Percentiles rank a stretch among this genome's conserved stretches.
phyloP scores from a whole-genome alignment of 2,797 vertebrate species.

The Catamblyrhynchus diadema region DNA sequence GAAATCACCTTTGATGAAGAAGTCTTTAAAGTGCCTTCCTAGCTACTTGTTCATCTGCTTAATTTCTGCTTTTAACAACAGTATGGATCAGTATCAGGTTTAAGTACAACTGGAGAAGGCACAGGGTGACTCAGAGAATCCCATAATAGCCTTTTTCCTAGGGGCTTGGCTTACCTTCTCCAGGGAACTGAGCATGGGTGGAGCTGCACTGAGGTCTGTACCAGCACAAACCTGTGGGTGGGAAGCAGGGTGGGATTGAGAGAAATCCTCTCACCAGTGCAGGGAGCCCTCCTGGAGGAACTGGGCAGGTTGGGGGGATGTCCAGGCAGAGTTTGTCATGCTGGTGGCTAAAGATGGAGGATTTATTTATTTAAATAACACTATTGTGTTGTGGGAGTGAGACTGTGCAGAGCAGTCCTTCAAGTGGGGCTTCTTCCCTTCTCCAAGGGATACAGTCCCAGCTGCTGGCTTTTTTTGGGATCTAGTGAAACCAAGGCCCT shows the following conservation, averaged over 20 bases:
- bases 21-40: background rate
- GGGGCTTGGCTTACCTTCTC: background rate
- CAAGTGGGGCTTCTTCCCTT: background rate
- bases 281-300: background rate
- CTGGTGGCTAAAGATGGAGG: background rate
- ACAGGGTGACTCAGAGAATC: slow-evolving; percentile 13
- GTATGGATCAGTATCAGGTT: slow-evolving; percentile 49
- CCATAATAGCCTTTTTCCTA: slow-evolving; percentile 26
- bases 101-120: slow-evolving; percentile 7
- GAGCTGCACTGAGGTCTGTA: background rate
- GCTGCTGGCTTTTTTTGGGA: background rate
- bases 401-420: background rate
- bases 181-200: background rate
- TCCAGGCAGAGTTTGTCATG: background rate
- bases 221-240: background rate
- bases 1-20: slow-evolving; percentile 37
- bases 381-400: background rate
- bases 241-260: background rate
- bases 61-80: slow-evolving; percentile 14
- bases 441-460: background rate
- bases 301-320: background rate
- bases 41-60: background rate
- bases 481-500: background rate
- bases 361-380: too few species aligned
- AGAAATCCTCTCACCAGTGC: background rate